Evolutionary conservation across 2,113 vertebrate species (phyloP), one percentile per base, ranked within the genome.

Genomic region (Panthera tigris): DNA sequence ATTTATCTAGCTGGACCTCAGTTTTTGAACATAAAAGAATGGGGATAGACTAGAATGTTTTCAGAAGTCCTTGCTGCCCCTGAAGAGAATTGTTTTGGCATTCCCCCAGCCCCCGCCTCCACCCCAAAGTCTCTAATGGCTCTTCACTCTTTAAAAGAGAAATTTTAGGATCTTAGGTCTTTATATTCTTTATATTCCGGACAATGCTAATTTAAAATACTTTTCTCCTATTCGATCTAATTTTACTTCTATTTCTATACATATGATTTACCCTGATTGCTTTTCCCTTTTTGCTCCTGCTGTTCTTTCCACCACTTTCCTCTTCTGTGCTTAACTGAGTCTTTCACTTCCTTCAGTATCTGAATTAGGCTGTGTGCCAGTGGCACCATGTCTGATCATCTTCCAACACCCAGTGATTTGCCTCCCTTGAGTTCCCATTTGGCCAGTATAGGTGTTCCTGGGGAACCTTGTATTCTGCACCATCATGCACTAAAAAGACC

Each of bases 61-160:
- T 12, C 27, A 66, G 85, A 36, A 55, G 41, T 19, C 14, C 18
- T 85, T 84, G 19, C 25, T 66, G 8, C 29, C 66, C 52, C 76
- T 4, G 18, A 85, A 48, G 29, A 48, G 19, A 69, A 71, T 41
- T 48, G 8, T 31, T 73, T 65, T 39, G 48, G n/a, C 36, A 71
- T 3, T 55, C 14, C 1, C 2, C 16, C 6, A 7, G 15, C 5
- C 69, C 33, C 11, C 27, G 45, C 14, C 4, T 55, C 12, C 14
- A 13, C 29, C 33, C 23, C 74, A 52, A 84, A 89, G 23, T 66
- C 3, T 84, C 31, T 9, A 81, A 1, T 71, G 57, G 21, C 33
- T 89, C 31, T 95, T 88, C 23, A 89, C 21, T 45, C 27, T 95
- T 89, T 79, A 71, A 12, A 79, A 63, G 80, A 65, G 66, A 83